Evolutionary conservation across 2,113 vertebrate species (phyloP).

Genomic region (Formicarius rufipectus): DNA sequence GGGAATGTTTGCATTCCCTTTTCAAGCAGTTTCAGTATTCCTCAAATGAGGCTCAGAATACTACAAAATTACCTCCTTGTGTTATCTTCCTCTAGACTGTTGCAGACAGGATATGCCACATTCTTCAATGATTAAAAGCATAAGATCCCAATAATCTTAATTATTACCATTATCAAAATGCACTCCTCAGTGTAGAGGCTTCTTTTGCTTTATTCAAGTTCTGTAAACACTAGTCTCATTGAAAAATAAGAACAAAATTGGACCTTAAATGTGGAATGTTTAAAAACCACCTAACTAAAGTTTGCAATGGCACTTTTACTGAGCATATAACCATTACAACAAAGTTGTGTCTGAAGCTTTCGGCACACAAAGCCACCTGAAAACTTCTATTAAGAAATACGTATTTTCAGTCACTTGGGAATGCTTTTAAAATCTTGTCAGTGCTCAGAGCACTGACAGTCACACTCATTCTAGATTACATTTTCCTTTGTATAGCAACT

Average conservation of each 20-base stretch:
- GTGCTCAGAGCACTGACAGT: not conserved
- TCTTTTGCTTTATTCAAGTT: not conserved
- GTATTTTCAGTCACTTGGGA: not conserved
- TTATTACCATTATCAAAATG: not conserved
- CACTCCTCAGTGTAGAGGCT: not conserved
- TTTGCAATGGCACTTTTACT: not conserved
- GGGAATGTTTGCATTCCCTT: not conserved
- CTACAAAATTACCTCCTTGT: not conserved
- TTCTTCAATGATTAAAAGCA: not conserved
- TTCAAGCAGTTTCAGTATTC: not conserved
- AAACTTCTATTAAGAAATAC: not conserved
- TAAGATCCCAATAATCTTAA: not conserved
- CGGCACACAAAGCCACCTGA: not conserved
- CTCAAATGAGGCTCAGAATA: not conserved
- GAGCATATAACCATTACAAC: not conserved
- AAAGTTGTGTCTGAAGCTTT: not conserved
- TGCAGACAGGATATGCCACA: not conserved
- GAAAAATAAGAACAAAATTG: not conserved
- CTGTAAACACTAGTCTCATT: not conserved
- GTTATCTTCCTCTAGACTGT: not conserved
- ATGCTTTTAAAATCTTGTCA: not conserved
- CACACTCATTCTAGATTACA: not conserved
- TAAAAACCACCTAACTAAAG: not conserved
- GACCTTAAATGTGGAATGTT: not conserved
- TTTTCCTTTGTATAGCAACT: not conserved